Base-by-base conservation (phyloP, 2,797 vertebrate genomes). In the Sebastolobus alascanus region DNA sequence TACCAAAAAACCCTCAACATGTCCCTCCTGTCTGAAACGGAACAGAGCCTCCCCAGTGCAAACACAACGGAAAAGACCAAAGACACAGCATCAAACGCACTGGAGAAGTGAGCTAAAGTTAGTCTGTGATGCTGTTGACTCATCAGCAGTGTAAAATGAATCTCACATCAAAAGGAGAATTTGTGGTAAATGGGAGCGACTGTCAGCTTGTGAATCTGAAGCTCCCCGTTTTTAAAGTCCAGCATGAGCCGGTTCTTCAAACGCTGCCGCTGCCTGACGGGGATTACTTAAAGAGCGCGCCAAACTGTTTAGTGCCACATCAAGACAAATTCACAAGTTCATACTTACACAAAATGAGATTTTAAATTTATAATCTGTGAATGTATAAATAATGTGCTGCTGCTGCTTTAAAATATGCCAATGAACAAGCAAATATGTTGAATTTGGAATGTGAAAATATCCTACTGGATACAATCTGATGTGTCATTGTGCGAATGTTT, bases 131-230 rank as follows among this genome's bases (percentile, higher is more conserved):
- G 70, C 59, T 14, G 68, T 60, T 12, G 68, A 72, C 68, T 84
- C 80, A 55, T 82, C 80, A 61, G 63, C 69, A 12, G 54, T 29
- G 67, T 12, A 65, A 79, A 6, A 59, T 14, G 61, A 83, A 59
- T 55, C 82, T 68, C 76, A 84, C 81, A 83, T 88, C 86, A 90
- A 75, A 85, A 43, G 84, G 4, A 59, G 74, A 85, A 27, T 82
- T 79, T 79, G 68, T 12, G 40, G 25, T 0, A 68, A 83, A 61
- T 5, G 72, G 73, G 77, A 25, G 43, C 54, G 54, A 50, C 77
- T 66, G 83, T 80, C 73, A 77, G 75, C 59, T 77, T 1, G 54
- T 43, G 77, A 43, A 68, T 70, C 65, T 8, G 40, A 68, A 78
- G 77, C 77, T 77, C 50, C 77, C 77, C 4, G 2, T 22, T 74